Evolutionary conservation across 1,140 invertebrate genomes (phyloP), one percentile per base, ranked within the genome.

Genomic region (Drosophila burlai): DNA sequence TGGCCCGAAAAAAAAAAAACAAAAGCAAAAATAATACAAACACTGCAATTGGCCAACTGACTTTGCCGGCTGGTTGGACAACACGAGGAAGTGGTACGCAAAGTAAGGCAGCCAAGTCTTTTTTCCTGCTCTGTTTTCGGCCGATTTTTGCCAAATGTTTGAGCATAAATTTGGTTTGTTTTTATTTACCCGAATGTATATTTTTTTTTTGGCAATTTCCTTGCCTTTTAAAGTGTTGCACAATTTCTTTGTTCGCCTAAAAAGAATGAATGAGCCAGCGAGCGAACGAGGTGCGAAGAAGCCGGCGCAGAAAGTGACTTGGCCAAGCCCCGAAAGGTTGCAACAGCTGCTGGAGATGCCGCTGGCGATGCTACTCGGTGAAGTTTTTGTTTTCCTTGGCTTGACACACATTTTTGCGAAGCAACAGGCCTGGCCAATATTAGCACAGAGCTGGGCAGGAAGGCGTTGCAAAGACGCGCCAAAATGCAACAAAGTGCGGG

Each of bases 21-120:
- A 80, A 67, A 69, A 64, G 77, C 55, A 38, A 59, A 78, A 77
- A 79, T 71, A 87, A 71, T 89, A 67, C 61, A 81, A 68, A 67
- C 79, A 85, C 66, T 89, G 76, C 84, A 87, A 89, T 89, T 87
- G 85, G 81, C 85, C 81, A 89, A 89, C 75, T 89, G 80, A 87
- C 84, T 87, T 57, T 87, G 84, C 83, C 83, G 83, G 83, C 83
- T 87, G 84, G 83, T 83, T 87, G 84, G 81, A 76, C 81, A 89
- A 81, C 67, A 87, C 24, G 72, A 89, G 83, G 83, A 87, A 87
- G 84, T 89, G 84, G 84, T 89, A 87, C 83, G 68, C 68, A 74
- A 82, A 78, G 59, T 89, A 79, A 87, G 76, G 72, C 83, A 87
- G 64, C 76, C 76, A 83, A 86, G 71, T 83, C 76, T 83, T 86